These are phyloP conservation scores for Lepilemur ruficaudatus DNA, from an alignment of 2,797 vertebrate species.

Conservation along the genomic window DNA sequence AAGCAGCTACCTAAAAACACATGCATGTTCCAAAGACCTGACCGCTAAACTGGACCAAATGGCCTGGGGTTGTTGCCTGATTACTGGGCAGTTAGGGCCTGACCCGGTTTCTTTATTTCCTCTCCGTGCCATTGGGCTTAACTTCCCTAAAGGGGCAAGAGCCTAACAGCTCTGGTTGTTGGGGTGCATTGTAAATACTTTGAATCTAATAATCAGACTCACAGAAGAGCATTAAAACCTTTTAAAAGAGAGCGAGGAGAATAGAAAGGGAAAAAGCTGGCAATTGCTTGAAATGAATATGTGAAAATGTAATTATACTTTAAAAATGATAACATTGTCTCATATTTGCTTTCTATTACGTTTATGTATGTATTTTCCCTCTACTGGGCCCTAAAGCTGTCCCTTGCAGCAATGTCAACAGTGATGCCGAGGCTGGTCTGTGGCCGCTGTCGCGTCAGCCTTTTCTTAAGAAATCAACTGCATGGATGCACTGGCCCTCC, in stretches of 20 bases:
- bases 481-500: neutral
- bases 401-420: neutral
- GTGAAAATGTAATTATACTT: neutral
- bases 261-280: neutral
- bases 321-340: neutral
- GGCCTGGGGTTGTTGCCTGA: neutral
- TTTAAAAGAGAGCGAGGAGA: neutral
- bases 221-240: neutral
- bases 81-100: neutral
- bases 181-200: neutral
- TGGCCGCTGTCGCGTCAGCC: neutral
- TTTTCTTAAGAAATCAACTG: neutral
- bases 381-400: neutral
- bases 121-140: neutral
- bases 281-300: neutral
- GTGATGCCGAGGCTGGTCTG: neutral
- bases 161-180: neutral
- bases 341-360: neutral
- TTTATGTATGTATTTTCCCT: neutral
- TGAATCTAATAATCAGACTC: neutral
- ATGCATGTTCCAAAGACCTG: neutral
- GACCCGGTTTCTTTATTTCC: neutral
- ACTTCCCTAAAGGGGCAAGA: neutral
- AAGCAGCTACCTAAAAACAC: slow-evolving; percentile 14
- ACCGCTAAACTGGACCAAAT: neutral